Base-by-base conservation (phyloP, 2,888 invertebrate species). In the Bombylius discolor region DNA sequence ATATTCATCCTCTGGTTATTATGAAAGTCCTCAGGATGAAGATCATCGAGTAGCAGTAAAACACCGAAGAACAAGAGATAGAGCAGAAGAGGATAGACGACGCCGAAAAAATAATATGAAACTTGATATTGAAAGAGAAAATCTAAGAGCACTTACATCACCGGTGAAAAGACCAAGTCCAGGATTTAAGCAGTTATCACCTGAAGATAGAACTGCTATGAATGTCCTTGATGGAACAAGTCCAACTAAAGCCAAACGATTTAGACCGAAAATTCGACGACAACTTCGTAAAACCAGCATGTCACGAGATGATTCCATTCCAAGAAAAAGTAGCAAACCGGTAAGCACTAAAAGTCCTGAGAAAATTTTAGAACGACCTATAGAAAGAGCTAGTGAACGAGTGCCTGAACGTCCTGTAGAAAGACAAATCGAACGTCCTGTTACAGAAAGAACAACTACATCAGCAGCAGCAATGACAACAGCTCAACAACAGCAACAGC, bases 61-160 rank as follows among this genome's bases (percentile, higher is more conserved):
- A 50, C 66, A 67, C 54, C 65, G 73, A n/a, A 56, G 52, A 51
- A 52, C 56, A n/a, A 67, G 71, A 1, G 66, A 70, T 55, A 85
- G 86, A 79, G 76, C 82, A 49, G 81, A 83, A 57, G 87, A 88
- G 60, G 87, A 87, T 55, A 82, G 84, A 63, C 79, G 83, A 60
- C 77, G 83, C 58, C 81, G 83, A 66, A 85, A 84, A 73, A 85
- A 84, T 67, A 83, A 83, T 32, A 88, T 89, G 72, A 86, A 85
- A 49, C 75, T 89, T 60, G 89, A 90, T 66, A 89, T 73, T 76
- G 83, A 55, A 77, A 80, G 70, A 73, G 80, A 61, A 76, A 81
- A 67, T 76, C 78, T 69, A 79, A 80, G 70, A 4, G 73, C 74
- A 12, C 67, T 81, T 1, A 77, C 79, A 2, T 78, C 73, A 53